phyloP scores from a whole-genome alignment of 2,888 invertebrate species.

The Tenodera sinensis region DNA sequence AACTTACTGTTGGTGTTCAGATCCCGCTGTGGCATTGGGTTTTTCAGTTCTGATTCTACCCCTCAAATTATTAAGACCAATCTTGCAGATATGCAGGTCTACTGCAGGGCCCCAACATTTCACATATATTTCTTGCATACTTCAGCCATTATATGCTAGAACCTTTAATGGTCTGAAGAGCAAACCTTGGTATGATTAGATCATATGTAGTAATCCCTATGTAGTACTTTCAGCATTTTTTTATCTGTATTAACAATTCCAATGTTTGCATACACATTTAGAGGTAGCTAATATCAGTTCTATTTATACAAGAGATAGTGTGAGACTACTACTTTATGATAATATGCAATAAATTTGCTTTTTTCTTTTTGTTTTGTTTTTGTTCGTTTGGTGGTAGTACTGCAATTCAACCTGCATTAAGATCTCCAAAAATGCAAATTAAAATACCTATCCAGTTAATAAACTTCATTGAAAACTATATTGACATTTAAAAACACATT shows the following conservation, averaged over 20 bases:
- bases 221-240: not conserved
- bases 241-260: slow-evolving; percentile 6
- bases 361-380: too few relatives aligned
- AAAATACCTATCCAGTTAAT: too few relatives aligned
- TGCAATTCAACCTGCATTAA: not conserved
- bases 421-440: not conserved
- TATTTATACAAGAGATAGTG: not conserved
- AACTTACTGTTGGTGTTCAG: too few relatives aligned
- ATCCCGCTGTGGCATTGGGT: too few relatives aligned
- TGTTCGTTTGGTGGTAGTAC: not conserved
- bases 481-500: too few relatives aligned
- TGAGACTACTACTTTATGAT: not conserved
- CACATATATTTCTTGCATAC: not conserved
- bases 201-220: not conserved
- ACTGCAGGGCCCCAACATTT: not conserved
- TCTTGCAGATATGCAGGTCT: not conserved
- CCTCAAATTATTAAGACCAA: too few relatives aligned
- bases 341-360: not conserved
- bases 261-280: slow-evolving; percentile 12
- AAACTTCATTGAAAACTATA: too few relatives aligned
- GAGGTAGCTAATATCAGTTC: not conserved
- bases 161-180: not conserved
- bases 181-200: not conserved
- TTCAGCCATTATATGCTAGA: not conserved
- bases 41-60: too few relatives aligned